These are phyloP conservation scores for Paradoxurus hermaphroditus DNA, from an alignment of 2,113 vertebrate species.

Conservation along the genomic window DNA sequence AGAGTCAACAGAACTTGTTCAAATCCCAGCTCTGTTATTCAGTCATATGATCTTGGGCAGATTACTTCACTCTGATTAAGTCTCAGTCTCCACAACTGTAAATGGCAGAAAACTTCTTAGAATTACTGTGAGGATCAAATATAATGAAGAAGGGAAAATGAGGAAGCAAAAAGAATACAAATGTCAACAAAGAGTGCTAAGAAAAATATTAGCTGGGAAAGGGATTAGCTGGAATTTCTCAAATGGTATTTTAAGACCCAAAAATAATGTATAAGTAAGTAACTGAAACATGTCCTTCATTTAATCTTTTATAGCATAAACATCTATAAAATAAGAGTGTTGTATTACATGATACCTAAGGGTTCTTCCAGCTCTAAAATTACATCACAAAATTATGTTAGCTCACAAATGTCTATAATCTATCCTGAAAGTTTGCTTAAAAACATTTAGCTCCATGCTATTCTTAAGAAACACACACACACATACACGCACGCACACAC, in stretches of 20 bases:
- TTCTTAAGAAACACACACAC: not conserved
- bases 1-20: not conserved
- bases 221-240: not conserved
- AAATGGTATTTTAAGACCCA: constrained; percentile 5
- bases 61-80: not conserved
- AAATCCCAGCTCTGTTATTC: not conserved
- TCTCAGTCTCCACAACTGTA: not conserved
- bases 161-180: not conserved
- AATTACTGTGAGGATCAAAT: constrained; percentile 21
- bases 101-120: not conserved
- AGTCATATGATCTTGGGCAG: not conserved
- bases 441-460: not conserved
- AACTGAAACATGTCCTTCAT: not conserved
- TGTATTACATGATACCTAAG: not conserved
- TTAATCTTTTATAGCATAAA: constrained; percentile 5
- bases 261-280: not conserved
- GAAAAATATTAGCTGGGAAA: constrained; percentile 4
- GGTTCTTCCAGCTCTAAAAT: not conserved
- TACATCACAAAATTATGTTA: not conserved
- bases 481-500: not conserved
- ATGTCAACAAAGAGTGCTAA: not conserved
- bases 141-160: not conserved
- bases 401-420: not conserved
- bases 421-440: not conserved
- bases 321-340: not conserved